Evolutionary conservation across 2,888 invertebrate species (phyloP).

Genomic region (Aporophyla lueneburgensis): DNA sequence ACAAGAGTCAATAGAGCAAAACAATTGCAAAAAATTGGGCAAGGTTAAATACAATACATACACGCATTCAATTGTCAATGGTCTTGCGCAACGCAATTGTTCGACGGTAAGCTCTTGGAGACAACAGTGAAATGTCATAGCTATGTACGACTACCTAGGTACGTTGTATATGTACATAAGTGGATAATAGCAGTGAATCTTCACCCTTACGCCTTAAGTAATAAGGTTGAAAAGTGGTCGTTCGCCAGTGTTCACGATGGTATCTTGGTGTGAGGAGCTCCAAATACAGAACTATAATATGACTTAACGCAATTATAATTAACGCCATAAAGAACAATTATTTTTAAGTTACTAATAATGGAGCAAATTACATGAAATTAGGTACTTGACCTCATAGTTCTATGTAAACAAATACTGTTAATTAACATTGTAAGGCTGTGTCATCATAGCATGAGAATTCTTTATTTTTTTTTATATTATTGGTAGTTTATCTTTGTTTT

Average conservation of each 20-base stretch:
- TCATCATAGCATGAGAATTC: conserved; percentile 4
- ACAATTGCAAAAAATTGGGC: background rate
- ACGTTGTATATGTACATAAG: background rate
- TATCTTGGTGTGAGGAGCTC: background rate
- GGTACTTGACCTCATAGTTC: conserved; percentile 33
- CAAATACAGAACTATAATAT: conserved; percentile 6
- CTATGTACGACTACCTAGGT: background rate
- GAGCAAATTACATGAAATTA: conserved; percentile 17
- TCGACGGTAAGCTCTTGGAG: background rate
- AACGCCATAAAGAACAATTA: conserved; percentile 23
- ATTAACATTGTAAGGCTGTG: conserved; percentile 8
- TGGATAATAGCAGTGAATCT: too few relatives aligned
- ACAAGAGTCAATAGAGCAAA: background rate
- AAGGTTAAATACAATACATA: conserved; percentile 2
- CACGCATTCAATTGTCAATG: conserved; percentile 33
- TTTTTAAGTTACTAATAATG: conserved; percentile 1
- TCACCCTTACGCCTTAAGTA: too few relatives aligned
- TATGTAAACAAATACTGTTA: conserved; percentile 11
- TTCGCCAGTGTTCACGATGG: too few relatives aligned
- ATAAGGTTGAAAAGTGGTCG: too few relatives aligned
- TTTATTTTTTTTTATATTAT: background rate
- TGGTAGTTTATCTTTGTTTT: background rate
- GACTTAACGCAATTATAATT: conserved; percentile 25
- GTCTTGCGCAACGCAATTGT: conserved; percentile 42
- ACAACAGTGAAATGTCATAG: conserved; percentile 1